Percentiles rank a stretch among this genome's conserved stretches.
Evolutionary conservation across 2,797 vertebrate species (phyloP).

Genomic region (Caiman crocodilus): DNA sequence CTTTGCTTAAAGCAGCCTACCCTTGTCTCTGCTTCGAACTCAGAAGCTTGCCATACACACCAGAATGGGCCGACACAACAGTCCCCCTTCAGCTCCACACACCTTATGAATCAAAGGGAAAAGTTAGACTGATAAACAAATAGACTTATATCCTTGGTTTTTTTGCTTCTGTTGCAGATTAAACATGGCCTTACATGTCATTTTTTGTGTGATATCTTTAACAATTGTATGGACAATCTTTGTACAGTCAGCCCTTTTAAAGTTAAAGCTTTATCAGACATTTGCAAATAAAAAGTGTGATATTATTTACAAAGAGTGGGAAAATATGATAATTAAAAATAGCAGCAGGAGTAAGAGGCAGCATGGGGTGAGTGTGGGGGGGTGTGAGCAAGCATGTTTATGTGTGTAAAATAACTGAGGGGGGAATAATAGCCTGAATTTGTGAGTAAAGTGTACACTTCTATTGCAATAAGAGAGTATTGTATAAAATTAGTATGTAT

Average conservation of each 20-base stretch:
- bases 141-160: slow-evolving; percentile 29
- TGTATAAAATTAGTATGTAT: neutral
- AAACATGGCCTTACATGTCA: slow-evolving; percentile 34
- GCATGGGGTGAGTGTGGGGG: neutral
- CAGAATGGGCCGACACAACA: neutral
- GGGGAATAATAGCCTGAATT: neutral
- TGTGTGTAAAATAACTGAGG: neutral
- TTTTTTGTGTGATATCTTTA: slow-evolving; percentile 1
- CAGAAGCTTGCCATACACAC: neutral
- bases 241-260: slow-evolving; percentile 17
- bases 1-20: neutral
- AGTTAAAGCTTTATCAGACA: slow-evolving; percentile 26
- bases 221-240: slow-evolving; percentile 25
- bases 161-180: slow-evolving; percentile 52
- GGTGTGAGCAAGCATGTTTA: neutral
- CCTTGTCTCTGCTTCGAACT: neutral
- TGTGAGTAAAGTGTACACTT: neutral
- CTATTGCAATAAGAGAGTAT: neutral
- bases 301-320: neutral
- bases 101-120: slow-evolving; percentile 33
- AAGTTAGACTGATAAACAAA: neutral
- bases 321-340: neutral
- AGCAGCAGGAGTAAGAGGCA: neutral
- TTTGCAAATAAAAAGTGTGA: slow-evolving; percentile 41
- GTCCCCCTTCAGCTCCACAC: neutral